phyloP scores from a whole-genome alignment of 2,797 vertebrate genomes.

The Hylomyscus alleni region DNA sequence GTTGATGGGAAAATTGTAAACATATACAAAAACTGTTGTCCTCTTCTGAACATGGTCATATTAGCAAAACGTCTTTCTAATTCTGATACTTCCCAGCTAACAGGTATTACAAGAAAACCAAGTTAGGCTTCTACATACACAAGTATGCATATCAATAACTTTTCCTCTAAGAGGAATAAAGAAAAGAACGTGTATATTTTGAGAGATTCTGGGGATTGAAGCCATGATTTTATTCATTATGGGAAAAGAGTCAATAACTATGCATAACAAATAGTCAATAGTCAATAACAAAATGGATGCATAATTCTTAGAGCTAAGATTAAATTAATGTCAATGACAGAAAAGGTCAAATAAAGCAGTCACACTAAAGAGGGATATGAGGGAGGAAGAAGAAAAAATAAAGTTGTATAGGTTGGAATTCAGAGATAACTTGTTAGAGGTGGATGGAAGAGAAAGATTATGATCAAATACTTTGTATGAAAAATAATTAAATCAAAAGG shows the following conservation, averaged over 20 bases:
- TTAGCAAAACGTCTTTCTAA: conserved; percentile 24
- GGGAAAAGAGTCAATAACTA: neutral
- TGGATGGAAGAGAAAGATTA: neutral
- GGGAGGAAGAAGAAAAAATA: neutral
- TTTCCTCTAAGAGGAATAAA: neutral
- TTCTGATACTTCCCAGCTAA: conserved; percentile 1
- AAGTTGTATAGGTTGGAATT: neutral
- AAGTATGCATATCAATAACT: neutral
- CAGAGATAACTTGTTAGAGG: neutral
- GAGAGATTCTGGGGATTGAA: neutral
- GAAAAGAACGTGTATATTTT: neutral
- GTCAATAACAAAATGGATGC: neutral
- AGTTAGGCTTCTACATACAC: neutral
- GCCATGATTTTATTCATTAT: neutral
- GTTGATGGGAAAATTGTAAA: conserved; percentile 12
- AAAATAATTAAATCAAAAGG: neutral
- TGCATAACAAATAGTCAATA: no score
- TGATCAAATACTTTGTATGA: neutral
- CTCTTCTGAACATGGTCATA: neutral
- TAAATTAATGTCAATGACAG: neutral
- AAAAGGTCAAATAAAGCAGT: conserved; percentile 16
- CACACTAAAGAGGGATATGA: neutral
- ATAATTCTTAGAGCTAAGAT: neutral
- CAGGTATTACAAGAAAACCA: neutral
- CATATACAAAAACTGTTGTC: neutral